Evolutionary conservation across 2,797 vertebrate species (phyloP), one percentile per base, ranked within the genome.

Genomic region (Myotis findleyi): DNA sequence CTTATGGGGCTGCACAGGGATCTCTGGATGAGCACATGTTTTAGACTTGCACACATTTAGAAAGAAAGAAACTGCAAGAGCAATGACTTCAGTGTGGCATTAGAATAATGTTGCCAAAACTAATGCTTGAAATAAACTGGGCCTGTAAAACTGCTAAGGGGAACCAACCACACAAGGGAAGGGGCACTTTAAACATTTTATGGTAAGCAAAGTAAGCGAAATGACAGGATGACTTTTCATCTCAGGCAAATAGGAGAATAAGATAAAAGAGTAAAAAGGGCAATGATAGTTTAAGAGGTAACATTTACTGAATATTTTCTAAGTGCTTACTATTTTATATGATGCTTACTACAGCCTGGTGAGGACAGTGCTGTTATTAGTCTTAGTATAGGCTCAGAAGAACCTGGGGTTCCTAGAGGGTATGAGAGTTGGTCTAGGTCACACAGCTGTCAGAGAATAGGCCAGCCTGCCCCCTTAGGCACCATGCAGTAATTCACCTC

Each of bases 131-230:
- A 81, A 89, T 77, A 81, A 71, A 91, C 8, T 55, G 12, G n/a
- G 30, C 20, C 7, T 81, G 14, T 25, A 64, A 89, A 96, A 93
- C 27, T 89, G 47, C 10, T 41, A 77, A 81, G 21, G 41, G 89
- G 79, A 49, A 7, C 16, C 55, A 57, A 44, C 44, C 80, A 75
- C 44, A 79, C 55, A 89, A 51, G 10, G 6, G 47, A 82, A 86
- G 36, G 23, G 49, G 30, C 11, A 77, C 41, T 84, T 86, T 12
- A 92, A 96, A 87, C 27, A 14, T 41, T 91, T 79, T 77, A 79
- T 47, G 10, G 4, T 57, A 82, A 69, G 6, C 89, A 95, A 90
- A 62, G 3, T 53, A 82, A 85, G 25, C 51, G 68, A 87, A 91
- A 68, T 0, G 11, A 59, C 17, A n/a, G 4, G 10, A 79, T 68